Evolutionary conservation across 2,888 invertebrate genomes (phyloP).

Genomic region (Lysandra coridon): DNA sequence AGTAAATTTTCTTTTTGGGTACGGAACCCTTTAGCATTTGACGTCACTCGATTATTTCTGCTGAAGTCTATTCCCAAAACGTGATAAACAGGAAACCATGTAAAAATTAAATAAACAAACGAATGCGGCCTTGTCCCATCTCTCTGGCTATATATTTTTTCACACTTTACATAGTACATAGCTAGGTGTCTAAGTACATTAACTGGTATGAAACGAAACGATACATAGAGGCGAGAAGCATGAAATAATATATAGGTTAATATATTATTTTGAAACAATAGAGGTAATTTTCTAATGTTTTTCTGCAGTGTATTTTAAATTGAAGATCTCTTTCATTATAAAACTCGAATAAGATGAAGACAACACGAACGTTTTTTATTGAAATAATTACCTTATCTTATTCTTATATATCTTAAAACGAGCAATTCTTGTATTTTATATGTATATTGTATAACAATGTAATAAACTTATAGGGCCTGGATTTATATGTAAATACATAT

Average conservation of each 20-base stretch:
- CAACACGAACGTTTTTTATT: too few species aligned
- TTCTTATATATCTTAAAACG: too few species aligned
- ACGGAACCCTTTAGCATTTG: background rate
- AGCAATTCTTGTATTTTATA: too few species aligned
- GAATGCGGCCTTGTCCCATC: constrained; percentile 47
- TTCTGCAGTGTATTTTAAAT: too few species aligned
- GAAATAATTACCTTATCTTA: background rate
- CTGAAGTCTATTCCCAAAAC: constrained; percentile 32
- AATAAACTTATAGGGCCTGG: too few species aligned
- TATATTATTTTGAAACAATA: too few species aligned
- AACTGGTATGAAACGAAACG: background rate
- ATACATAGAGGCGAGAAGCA: background rate
- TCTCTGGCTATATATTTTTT: background rate
- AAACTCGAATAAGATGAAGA: too few species aligned
- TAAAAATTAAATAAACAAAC: constrained; percentile 50
- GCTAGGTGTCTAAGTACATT: background rate
- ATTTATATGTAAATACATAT: too few species aligned
- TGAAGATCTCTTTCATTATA: too few species aligned
- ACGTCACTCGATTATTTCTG: constrained; percentile 33
- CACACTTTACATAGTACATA: background rate
- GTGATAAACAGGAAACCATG: constrained; percentile 49
- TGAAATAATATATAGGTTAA: too few species aligned
- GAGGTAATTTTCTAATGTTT: too few species aligned
- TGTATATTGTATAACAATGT: too few species aligned
- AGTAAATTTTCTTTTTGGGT: background rate